Evolutionary conservation across 1,140 invertebrate genomes (phyloP), one percentile per base, ranked within the genome.

Genomic region (Maconellicoccus hirsutus): DNA sequence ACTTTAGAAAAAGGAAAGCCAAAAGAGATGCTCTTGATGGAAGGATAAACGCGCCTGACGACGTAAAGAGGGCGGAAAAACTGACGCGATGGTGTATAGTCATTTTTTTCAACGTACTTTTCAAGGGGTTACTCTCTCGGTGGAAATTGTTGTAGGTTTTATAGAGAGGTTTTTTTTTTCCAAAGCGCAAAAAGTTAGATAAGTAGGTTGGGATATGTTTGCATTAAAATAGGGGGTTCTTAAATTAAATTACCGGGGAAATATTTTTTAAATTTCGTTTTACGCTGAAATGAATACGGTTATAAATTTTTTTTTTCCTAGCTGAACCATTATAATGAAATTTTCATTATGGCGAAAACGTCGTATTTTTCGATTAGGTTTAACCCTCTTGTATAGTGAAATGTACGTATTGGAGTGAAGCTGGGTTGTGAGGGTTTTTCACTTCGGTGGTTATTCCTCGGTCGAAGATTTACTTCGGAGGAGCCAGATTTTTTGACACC

Each of bases 181-280:
- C 16, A 3, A 8, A 2, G 10, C 42, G 42, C 42, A 52, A 14
- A 52, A 52, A 52, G 3, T 16, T 19, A 19, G 42, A 52, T 52
- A 52, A 52, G 42, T 52, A 52, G 42, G 42, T 52, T 52, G 42
- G 42, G 42, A 52, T 52, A 52, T 52, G 42, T 52, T 52, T 52
- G 42, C 42, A 52, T 52, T 52, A 52, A 52, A 52, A 52, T 52
- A 52, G 42, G 42, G 42, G 42, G 42, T 52, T 52, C 42, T 52
- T 52, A 52, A 52, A 52, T 52, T 52, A 52, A 52, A 52, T 52
- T 52, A 52, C 42, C 42, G 42, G n/a, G n/a, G 42, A 52, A 52
- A 52, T 52, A 52, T 52, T 52, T 52, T 52, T 16, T 52, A 52
- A 52, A 52, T 52, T 52, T 52, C 6, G 42, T 52, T 52, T 52